These are phyloP conservation scores for Diachasmimorpha longicaudata DNA, from an alignment of 1,140 invertebrate species.

Conservation along the genomic window DNA sequence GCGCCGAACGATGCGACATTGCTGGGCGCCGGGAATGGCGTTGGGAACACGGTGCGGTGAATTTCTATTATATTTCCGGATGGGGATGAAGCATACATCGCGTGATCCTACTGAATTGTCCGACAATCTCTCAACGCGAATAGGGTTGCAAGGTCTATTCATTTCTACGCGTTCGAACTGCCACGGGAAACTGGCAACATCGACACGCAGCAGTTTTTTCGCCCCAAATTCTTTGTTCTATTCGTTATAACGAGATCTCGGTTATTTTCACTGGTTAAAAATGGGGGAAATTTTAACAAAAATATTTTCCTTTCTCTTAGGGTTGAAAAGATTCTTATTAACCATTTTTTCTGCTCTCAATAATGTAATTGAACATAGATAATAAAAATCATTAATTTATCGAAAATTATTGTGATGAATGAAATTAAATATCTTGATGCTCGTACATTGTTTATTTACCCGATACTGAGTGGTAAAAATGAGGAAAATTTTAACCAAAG, in stretches of 20 bases:
- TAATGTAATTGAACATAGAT: no score
- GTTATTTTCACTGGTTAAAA: no score
- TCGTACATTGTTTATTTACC: no score
- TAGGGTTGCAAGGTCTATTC: neutral
- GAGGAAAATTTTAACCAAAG: no score
- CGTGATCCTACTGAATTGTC: conserved; percentile 11
- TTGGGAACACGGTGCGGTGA: neutral
- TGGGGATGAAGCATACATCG: conserved; percentile 8
- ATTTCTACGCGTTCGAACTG: neutral
- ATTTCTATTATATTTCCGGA: conserved; percentile 15
- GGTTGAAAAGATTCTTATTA: no score
- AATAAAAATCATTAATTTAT: no score
- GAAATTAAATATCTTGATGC: no score
- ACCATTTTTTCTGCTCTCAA: no score
- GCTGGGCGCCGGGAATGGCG: conserved; percentile 15
- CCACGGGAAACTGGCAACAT: neutral
- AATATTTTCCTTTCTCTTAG: no score
- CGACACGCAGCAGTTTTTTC: conserved; percentile 6
- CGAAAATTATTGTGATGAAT: no score
- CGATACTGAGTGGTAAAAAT: neutral
- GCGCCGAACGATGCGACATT: conserved; percentile 29
- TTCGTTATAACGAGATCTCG: no score
- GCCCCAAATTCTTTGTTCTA: neutral
- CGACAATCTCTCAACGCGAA: conserved; percentile 7
- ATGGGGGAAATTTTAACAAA: no score